Percentiles rank a stretch among this genome's conserved stretches.
phyloP scores from a whole-genome alignment of 2,113 vertebrate genomes.

The Leiothrix lutea region DNA sequence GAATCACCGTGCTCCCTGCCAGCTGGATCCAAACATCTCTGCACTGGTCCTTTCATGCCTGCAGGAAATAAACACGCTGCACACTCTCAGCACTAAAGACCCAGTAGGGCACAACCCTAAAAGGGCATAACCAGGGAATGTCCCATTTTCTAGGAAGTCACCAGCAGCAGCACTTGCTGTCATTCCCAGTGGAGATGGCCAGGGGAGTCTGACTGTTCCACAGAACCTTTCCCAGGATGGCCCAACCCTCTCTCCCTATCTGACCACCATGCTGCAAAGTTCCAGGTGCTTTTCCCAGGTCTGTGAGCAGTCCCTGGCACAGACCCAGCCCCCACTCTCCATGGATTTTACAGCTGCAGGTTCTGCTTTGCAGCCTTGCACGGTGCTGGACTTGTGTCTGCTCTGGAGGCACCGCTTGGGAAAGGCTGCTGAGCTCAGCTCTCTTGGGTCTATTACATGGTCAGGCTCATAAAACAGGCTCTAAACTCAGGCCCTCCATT shows the following conservation, averaged over 20 bases:
- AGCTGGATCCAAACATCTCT: not conserved
- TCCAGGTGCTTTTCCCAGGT: not conserved
- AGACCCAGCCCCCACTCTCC: not conserved
- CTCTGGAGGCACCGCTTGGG: not conserved
- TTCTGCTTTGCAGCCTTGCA: not conserved
- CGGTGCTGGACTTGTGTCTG: not conserved
- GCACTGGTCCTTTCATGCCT: not conserved
- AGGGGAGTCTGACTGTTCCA: not conserved
- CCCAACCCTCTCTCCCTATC: not conserved
- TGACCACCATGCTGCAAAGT: not conserved
- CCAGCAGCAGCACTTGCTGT: not conserved
- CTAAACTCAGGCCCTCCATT: not conserved
- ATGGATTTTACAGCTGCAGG: not conserved
- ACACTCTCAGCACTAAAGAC: not conserved
- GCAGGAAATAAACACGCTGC: not conserved
- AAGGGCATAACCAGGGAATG: not conserved
- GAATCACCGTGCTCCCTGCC: not conserved
- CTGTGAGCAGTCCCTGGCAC: not conserved
- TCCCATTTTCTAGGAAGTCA: not conserved
- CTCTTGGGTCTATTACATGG: not conserved
- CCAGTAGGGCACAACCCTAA: not conserved
- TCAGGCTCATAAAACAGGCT: not conserved
- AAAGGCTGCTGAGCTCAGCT: slow-evolving; percentile 35
- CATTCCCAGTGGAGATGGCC: not conserved
- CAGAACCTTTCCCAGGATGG: not conserved